These are phyloP conservation scores for Dendroctonus ponderosae DNA, from an alignment of 1,140 invertebrate genomes.

Conservation along the genomic window DNA sequence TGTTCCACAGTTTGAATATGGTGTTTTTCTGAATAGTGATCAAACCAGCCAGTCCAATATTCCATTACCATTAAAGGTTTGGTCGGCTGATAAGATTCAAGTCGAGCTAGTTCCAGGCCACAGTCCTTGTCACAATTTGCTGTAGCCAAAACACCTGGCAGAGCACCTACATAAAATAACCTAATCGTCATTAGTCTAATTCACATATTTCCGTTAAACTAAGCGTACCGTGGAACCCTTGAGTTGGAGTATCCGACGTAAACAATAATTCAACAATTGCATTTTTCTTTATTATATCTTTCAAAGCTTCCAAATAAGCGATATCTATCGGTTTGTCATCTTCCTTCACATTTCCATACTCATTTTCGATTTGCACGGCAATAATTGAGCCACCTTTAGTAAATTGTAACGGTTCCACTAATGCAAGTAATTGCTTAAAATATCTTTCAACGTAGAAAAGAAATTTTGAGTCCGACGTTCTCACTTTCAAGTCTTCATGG, in stretches of 20 bases:
- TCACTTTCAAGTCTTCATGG: slow-evolving; percentile 48
- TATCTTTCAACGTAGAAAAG: slow-evolving; percentile 53
- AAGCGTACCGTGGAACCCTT: slow-evolving; percentile 22
- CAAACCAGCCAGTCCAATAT: slow-evolving; percentile 69
- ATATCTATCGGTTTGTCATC: slow-evolving; percentile 46
- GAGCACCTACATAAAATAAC: slow-evolving; percentile 28
- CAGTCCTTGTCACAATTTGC: slow-evolving; percentile 57
- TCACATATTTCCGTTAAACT: neutral
- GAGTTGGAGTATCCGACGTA: slow-evolving; percentile 53
- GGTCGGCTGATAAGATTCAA: slow-evolving; percentile 54
- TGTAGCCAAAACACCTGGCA: slow-evolving; percentile 49
- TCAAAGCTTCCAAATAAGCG: slow-evolving; percentile 53
- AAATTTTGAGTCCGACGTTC: slow-evolving; percentile 54
- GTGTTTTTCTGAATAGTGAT: slow-evolving; percentile 50
- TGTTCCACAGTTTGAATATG: slow-evolving; percentile 35
- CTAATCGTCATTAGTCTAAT: neutral
- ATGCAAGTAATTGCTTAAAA: slow-evolving; percentile 54
- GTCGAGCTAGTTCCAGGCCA: slow-evolving; percentile 46
- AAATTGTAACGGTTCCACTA: slow-evolving; percentile 55
- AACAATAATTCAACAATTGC: slow-evolving; percentile 55
- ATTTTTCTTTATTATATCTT: slow-evolving; percentile 47
- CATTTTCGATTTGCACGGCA: slow-evolving; percentile 57
- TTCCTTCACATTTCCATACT: slow-evolving; percentile 52
- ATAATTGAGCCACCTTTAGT: slow-evolving; percentile 60
- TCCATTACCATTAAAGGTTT: slow-evolving; percentile 63